Percentiles rank a stretch among this genome's conserved stretches.
These are phyloP conservation scores for Montipora efflorescens DNA, from an alignment of 64 coral and sea anemone species.

Conservation along the genomic window DNA sequence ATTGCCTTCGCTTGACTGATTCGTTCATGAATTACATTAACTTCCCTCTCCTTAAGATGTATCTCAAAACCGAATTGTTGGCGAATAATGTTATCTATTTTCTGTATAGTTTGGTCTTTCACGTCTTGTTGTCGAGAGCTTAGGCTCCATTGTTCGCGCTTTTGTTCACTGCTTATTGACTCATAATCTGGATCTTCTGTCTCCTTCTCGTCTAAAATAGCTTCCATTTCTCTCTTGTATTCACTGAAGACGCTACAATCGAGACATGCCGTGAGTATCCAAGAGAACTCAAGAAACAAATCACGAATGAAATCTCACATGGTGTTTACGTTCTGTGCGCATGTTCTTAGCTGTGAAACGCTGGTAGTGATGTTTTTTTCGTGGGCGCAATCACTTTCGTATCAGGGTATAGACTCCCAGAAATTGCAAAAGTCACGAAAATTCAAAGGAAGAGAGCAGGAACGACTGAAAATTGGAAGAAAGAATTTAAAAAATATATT, in stretches of 20 bases:
- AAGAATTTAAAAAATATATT: background rate
- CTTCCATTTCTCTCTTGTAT: conserved; percentile 27
- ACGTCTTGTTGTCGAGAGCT: conserved; percentile 89
- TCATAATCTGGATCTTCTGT: conserved; percentile 89
- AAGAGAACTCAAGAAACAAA: background rate
- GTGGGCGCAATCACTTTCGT: background rate
- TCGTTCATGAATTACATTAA: conserved; percentile 81
- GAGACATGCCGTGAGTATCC: background rate
- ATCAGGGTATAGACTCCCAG: background rate
- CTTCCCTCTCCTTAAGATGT: conserved; percentile 90
- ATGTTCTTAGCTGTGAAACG: background rate
- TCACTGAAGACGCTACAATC: background rate
- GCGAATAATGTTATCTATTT: conserved; percentile 86
- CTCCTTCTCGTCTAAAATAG: conserved; percentile 21
- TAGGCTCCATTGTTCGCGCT: conserved; percentile 49
- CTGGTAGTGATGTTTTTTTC: background rate
- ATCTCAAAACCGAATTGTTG: conserved; percentile 96
- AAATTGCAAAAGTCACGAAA: background rate
- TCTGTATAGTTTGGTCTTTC: conserved; percentile 77
- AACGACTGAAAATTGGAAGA: background rate
- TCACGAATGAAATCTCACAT: background rate
- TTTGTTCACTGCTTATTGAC: conserved; percentile 40
- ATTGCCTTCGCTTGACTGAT: conserved; percentile 75
- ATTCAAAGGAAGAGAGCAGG: background rate
- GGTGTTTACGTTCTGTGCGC: conserved; percentile 32